Conservation (phyloP, 1,140 invertebrate species). For the Littorina saxatilis region DNA sequence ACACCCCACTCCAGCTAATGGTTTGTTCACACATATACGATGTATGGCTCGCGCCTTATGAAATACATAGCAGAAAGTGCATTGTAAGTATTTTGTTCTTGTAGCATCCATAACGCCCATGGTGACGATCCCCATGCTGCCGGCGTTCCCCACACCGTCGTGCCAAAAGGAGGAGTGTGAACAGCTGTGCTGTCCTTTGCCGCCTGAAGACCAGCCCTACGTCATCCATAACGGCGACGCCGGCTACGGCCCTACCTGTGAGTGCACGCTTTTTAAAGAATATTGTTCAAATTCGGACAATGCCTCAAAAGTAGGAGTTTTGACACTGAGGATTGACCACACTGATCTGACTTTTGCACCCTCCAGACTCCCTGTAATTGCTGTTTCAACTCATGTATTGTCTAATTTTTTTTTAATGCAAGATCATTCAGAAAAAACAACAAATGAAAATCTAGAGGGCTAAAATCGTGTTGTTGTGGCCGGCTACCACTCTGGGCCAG, state of each 20-base stretch:
- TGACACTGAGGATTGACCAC: background rate
- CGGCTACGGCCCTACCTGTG: background rate
- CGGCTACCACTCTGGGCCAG: background rate
- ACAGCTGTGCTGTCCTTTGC: constrained; percentile 48
- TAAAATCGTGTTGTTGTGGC: no score
- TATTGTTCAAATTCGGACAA: no score
- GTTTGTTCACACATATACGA: no score
- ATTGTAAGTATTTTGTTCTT: background rate
- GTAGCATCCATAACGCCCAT: background rate
- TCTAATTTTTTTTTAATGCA: background rate
- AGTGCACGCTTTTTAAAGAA: no score
- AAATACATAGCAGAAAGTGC: background rate
- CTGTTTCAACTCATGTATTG: no score
- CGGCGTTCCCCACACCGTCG: constrained; percentile 38
- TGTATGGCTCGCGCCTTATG: background rate
- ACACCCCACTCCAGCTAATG: background rate
- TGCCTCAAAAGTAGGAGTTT: no score
- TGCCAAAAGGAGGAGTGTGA: constrained; percentile 45
- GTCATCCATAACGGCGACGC: background rate
- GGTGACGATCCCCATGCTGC: constrained; percentile 20
- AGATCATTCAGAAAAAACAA: no score
- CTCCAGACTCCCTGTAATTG: no score
- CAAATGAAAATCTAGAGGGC: no score
- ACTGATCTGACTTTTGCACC: background rate
- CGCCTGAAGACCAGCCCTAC: constrained; percentile 32